Base-by-base conservation (phyloP, 2,797 vertebrate species). In the Acanthurus tractus region DNA sequence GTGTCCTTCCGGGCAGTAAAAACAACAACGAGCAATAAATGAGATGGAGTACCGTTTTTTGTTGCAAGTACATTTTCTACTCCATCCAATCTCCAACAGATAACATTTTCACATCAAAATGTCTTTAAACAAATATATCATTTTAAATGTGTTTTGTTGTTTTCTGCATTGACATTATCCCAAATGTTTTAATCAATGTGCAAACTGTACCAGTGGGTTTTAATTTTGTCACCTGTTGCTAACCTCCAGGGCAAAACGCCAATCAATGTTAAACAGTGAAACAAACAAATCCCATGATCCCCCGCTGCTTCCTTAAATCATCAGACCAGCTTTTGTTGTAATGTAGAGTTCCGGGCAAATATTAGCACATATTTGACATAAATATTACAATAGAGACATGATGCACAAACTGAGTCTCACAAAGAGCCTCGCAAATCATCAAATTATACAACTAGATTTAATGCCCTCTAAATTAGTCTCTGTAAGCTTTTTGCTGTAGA, bases 11-110 rank as follows among this genome's bases (percentile, higher is more conserved):
- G 76, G 83, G 23, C 14, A 63, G 49, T 29, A 36, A 63, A 86
- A 84, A 88, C 79, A 89, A 88, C 79, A 89, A 87, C 67, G 36
- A 86, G 36, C 22, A 72, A 54, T 49, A 54, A 63, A 57, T 36
- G 15, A 45, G 18, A 61, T 13, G 5, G 50, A 68, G 17, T 6
- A 25, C 23, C 29, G 17, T 15, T 64, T 15, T 34, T 8, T n/a
- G 50, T 34, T 8, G 2, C 22, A 13, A 29, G 45, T 20, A 68
- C 17, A 22, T 38, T 38, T 62, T 57, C 44, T 42, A 23, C 46
- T 57, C 2, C 46, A 12, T 40, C 11, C 38, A 1, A 12, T 40
- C 38, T 6, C 29, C 5, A 34, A 34, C 29, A 34, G 29, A 34
- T 40, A 40, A 40, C 11, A 40, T 40, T 40, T 74, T 22, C 29